These are phyloP conservation scores for Gadus chalcogrammus DNA, from an alignment of 2,113 vertebrate species.

Conservation along the genomic window DNA sequence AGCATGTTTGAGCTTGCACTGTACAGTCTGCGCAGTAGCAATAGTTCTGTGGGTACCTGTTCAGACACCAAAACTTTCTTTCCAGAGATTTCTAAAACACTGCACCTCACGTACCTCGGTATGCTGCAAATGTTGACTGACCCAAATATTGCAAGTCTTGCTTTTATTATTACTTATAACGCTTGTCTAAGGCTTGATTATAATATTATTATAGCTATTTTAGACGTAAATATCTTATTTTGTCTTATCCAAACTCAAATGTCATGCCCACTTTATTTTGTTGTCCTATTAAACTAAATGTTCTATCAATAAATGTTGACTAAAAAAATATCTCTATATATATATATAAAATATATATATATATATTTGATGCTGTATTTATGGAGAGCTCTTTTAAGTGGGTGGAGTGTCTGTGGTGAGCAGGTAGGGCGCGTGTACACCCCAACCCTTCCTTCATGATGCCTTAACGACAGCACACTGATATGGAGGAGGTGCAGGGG, in stretches of 20 bases:
- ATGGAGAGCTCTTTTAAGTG: constrained; percentile 68
- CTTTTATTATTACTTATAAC: constrained; percentile 80
- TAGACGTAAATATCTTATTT: constrained; percentile 70
- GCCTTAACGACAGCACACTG: not conserved
- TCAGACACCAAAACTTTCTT: constrained; percentile 65
- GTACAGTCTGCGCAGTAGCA: not conserved
- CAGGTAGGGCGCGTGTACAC: constrained; percentile 13
- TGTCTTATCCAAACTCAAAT: constrained; percentile 70
- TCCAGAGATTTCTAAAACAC: constrained; percentile 76
- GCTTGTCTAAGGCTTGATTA: constrained; percentile 81
- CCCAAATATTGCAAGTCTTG: constrained; percentile 77
- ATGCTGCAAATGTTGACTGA: constrained; percentile 89
- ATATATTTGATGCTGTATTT: constrained; percentile 82
- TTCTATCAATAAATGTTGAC: constrained; percentile 59
- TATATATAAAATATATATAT: constrained; percentile 72
- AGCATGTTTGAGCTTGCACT: too few relatives aligned
- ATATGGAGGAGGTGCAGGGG: constrained; percentile 11
- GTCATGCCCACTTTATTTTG: constrained; percentile 74
- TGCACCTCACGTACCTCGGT: constrained; percentile 91
- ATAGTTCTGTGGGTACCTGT: constrained; percentile 65
- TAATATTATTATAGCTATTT: constrained; percentile 79
- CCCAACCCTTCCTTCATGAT: not conserved
- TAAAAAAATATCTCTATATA: too few relatives aligned
- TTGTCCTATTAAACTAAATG: constrained; percentile 78
- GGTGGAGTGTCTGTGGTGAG: constrained; percentile 62